Conservation (phyloP, 1,140 invertebrate species). For the Pseudomyrmex sp. region DNA sequence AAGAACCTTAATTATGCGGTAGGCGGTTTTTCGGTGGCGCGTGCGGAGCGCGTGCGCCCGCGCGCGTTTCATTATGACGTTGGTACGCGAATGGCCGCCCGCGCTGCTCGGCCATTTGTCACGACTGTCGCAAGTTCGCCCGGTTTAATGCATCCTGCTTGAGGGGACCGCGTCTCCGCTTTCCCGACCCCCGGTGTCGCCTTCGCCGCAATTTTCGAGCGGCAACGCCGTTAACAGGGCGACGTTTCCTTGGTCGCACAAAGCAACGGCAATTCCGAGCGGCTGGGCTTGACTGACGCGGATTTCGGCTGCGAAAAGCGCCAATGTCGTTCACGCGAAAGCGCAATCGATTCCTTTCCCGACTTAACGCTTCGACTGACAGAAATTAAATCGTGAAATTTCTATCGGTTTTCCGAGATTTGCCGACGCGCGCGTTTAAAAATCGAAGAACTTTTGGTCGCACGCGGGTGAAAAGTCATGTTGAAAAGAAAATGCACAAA, state of each 20-base stretch:
- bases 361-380: neutral
- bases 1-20: conserved; percentile 66
- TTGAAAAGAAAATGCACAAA: no score
- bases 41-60: neutral
- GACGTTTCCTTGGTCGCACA: conserved; percentile 55
- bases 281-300: conserved; percentile 49
- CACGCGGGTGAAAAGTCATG: no score
- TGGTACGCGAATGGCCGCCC: conserved; percentile 60
- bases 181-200: conserved; percentile 41
- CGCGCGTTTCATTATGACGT: conserved; percentile 68
- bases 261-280: conserved; percentile 57
- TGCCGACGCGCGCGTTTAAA: no score
- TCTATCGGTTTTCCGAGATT: neutral
- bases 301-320: conserved; percentile 35
- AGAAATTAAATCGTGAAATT: neutral
- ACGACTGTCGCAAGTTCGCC: conserved; percentile 70
- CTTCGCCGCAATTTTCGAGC: conserved; percentile 66
- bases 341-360: conserved; percentile 36
- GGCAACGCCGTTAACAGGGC: conserved; percentile 60
- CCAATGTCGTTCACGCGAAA: conserved; percentile 20
- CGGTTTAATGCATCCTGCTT: conserved; percentile 65
- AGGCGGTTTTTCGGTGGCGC: conserved; percentile 44
- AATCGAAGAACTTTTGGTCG: no score
- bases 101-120: conserved; percentile 64
- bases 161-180: conserved; percentile 25